Conservation (phyloP, 2,113 vertebrate genomes). For the Cricetomys ansorgei region DNA sequence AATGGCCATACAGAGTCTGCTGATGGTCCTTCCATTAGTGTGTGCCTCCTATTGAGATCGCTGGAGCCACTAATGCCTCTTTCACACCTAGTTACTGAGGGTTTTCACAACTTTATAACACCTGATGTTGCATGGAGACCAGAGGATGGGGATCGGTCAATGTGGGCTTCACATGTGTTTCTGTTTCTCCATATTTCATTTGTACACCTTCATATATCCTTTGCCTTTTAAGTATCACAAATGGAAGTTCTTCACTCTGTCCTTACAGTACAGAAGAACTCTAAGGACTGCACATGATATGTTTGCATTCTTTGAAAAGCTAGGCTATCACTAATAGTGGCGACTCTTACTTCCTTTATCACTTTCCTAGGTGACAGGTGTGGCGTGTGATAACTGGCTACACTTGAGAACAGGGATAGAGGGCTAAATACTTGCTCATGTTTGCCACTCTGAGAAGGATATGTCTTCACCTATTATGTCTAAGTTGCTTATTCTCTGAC, state of each 20-base stretch:
- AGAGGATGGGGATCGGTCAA: rapidly evolving
- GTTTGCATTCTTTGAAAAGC: background rate
- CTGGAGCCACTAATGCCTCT: background rate
- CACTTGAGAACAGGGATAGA: background rate
- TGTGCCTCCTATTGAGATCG: background rate
- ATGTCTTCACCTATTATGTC: too few relatives aligned
- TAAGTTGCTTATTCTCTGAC: too few relatives aligned
- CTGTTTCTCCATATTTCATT: background rate
- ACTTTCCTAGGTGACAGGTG: background rate
- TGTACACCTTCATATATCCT: background rate
- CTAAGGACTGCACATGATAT: background rate
- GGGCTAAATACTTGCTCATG: rapidly evolving
- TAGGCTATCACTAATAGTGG: background rate
- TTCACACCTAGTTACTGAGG: background rate
- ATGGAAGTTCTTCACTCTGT: background rate
- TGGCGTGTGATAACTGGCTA: background rate
- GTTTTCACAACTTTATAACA: background rate
- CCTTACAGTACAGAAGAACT: background rate
- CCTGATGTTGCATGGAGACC: background rate
- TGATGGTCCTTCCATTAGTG: background rate
- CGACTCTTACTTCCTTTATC: background rate
- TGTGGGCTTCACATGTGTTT: background rate
- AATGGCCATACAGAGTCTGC: background rate
- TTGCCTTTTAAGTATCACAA: background rate
- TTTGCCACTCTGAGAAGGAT: background rate